Conservation (phyloP, 2,888 invertebrate genomes). For the Reticulitermes lucifugus region DNA sequence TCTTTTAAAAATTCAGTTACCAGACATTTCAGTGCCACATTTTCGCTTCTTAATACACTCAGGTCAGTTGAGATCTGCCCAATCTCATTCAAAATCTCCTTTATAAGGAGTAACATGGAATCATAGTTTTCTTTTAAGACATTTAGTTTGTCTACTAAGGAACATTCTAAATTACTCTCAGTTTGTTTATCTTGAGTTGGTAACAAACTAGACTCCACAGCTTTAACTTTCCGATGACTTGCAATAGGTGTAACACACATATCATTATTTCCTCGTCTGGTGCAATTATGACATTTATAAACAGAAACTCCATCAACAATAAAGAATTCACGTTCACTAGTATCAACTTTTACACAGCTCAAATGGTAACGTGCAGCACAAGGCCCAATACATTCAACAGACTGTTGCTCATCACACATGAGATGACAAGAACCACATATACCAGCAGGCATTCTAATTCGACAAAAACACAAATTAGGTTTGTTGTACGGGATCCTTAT, state of each 20-base stretch:
- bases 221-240: neutral
- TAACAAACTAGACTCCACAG: neutral
- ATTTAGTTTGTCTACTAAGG: neutral
- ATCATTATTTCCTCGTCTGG: neutral
- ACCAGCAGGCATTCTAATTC: neutral
- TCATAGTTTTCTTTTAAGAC: neutral
- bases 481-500: too few relatives aligned
- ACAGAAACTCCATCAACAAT: neutral
- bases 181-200: neutral
- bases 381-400: neutral
- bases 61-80: neutral
- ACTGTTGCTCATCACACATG: neutral
- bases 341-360: neutral
- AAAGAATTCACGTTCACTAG: neutral
- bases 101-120: neutral
- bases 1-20: neutral
- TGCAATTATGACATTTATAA: slow-evolving; percentile 8
- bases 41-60: neutral
- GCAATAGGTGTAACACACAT: slow-evolving; percentile 8
- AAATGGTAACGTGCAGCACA: slow-evolving; percentile 4
- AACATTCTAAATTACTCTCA: neutral
- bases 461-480: neutral
- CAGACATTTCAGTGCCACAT: neutral
- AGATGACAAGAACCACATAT: neutral
- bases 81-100: neutral